phyloP scores from a whole-genome alignment of 1,140 invertebrate species.

The Habropoda laboriosa region DNA sequence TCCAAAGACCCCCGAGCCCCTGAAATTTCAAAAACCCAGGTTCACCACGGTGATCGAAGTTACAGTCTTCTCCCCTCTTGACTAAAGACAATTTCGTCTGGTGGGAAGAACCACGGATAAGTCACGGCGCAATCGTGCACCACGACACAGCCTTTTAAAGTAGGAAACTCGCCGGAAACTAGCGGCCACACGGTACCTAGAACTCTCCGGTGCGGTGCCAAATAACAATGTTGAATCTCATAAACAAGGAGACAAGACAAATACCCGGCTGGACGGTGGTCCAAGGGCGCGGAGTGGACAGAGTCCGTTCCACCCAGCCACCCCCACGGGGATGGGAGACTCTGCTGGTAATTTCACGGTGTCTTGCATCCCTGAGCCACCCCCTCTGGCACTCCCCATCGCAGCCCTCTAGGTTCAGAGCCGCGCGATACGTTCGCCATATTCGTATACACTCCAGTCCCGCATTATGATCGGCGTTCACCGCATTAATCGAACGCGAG shows the following conservation, averaged over 20 bases:
- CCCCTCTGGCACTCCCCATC: slow-evolving; percentile 41
- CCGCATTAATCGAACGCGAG: slow-evolving; percentile 50
- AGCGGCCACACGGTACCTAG: slow-evolving; percentile 70
- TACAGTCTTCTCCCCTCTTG: slow-evolving; percentile 44
- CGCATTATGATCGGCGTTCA: slow-evolving; percentile 64
- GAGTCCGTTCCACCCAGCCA: slow-evolving; percentile 79
- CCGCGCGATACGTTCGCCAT: slow-evolving; percentile 62
- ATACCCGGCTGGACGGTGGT: slow-evolving; percentile 79
- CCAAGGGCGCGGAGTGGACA: slow-evolving; percentile 79
- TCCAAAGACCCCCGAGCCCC: too few species aligned
- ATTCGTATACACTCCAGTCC: slow-evolving; percentile 47
- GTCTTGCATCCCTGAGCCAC: slow-evolving; percentile 82
- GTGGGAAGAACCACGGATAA: slow-evolving; percentile 64
- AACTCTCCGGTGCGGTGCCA: slow-evolving; percentile 81
- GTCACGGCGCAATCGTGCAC: slow-evolving; percentile 64
- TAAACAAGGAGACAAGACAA: slow-evolving; percentile 83
- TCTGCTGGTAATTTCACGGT: slow-evolving; percentile 83
- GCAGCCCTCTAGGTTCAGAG: slow-evolving; percentile 40
- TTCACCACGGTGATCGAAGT: not conserved
- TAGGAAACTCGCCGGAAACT: slow-evolving; percentile 79
- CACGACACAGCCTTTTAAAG: slow-evolving; percentile 78
- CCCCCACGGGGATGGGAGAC: slow-evolving; percentile 79
- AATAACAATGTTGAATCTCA: slow-evolving; percentile 83
- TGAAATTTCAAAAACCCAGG: slow-evolving; percentile 18
- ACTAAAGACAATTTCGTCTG: slow-evolving; percentile 62